Evolutionary conservation across 2,888 invertebrate species (phyloP), one percentile per base, ranked within the genome.

Genomic region (Andrena flavipes): DNA sequence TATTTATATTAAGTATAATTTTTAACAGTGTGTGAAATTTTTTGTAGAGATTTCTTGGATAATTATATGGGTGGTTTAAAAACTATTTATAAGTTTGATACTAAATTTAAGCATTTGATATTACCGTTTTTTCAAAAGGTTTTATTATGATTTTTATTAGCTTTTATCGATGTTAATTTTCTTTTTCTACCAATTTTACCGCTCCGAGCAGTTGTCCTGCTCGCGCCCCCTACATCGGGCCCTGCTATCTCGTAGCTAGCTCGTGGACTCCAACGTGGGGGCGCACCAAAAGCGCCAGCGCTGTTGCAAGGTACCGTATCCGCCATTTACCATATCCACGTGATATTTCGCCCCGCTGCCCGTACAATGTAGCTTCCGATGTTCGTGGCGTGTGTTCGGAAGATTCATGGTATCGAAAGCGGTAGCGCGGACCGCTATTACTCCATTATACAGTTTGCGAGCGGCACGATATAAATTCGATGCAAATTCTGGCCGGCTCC

Each of bases 361-460:
- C 30, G 78, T 54, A 69, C 82, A 78, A 78, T 78, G 79, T 79
- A 69, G 78, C 78, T 75, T 78, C 78, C 78, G 78, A 79, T 76
- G 64, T 71, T 67, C 65, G 73, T 80, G 75, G 83, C 82, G 82
- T 73, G 82, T 63, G 73, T 74, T 63, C 48, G 73, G 56, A 78
- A 82, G 83, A 83, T 83, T 77, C 83, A 83, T 70, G 83, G 65
- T 82, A 83, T 82, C 77, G 83, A 82, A 82, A 77, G 83, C 83
- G 78, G 83, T 69, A 77, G 82, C 70, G 33, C 73, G 69, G 82
- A 49, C 82, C 82, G 67, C 73, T 74, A 84, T 82, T 84, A 84
- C 83, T 77, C 70, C 78, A 82, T 84, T 78, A 75, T 63, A 69
- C 74, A 71, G 74, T 82, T 74, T 67, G 67, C 71, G 62, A 70